Evolutionary conservation across 2,797 vertebrate genomes (phyloP).

Genomic region (Cephalopachus bancanus): DNA sequence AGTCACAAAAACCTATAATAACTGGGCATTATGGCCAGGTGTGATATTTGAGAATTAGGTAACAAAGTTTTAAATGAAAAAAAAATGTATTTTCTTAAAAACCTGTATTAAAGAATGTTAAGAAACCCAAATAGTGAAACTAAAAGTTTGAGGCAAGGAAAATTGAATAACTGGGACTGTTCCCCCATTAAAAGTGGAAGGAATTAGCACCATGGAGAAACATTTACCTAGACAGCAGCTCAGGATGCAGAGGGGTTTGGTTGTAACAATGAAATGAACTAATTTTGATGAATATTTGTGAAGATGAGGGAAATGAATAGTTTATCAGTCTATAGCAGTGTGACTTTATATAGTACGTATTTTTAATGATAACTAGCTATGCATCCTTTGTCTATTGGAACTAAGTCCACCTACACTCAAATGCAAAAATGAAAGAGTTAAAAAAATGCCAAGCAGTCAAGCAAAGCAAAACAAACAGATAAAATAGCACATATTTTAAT

Average conservation of each 20-base stretch:
- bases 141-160: neutral
- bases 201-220: constrained; percentile 1
- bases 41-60: neutral
- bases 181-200: neutral
- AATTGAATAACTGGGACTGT: neutral
- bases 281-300: neutral
- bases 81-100: neutral
- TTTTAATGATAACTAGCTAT: neutral
- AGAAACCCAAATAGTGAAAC: neutral
- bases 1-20: neutral
- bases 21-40: neutral
- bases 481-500: constrained; percentile 57
- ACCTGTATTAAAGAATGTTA: neutral
- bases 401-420: accelerated
- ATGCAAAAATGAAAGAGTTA: neutral
- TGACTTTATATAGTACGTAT: neutral
- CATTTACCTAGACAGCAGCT: neutral
- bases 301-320: neutral
- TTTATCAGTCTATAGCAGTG: neutral
- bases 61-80: neutral
- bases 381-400: neutral
- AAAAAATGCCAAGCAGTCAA: neutral
- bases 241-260: neutral
- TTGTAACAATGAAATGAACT: constrained; percentile 4
- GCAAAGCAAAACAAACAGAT: constrained; percentile 41